Conservation (phyloP, 2,888 invertebrate species). For the Nyleta sp. region DNA sequence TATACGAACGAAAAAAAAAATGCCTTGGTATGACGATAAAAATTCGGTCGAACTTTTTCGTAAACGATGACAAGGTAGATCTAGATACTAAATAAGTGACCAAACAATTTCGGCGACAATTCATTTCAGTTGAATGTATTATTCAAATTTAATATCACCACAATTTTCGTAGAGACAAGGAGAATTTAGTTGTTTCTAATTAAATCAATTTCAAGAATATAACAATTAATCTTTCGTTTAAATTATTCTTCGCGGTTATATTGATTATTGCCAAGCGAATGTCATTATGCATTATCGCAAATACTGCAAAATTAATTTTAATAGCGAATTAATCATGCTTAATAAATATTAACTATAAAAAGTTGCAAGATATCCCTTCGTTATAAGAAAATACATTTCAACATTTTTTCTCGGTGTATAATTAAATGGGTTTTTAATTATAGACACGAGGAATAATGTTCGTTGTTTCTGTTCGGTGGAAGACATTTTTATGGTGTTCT, state of each 20-base stretch:
- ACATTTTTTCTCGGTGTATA: slow-evolving; percentile 20
- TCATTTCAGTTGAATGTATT: neutral
- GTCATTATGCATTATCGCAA: too few relatives aligned
- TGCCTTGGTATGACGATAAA: slow-evolving; percentile 37
- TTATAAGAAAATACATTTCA: slow-evolving; percentile 3
- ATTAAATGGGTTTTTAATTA: slow-evolving; percentile 61
- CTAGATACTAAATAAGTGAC: slow-evolving; percentile 34
- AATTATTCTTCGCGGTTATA: too few relatives aligned
- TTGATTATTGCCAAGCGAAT: too few relatives aligned
- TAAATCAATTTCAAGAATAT: too few relatives aligned
- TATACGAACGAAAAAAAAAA: slow-evolving; percentile 29
- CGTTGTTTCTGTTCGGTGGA: slow-evolving; percentile 70
- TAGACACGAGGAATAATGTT: slow-evolving; percentile 49
- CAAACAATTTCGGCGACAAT: slow-evolving; percentile 6
- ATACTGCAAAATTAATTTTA: too few relatives aligned
- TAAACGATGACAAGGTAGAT: slow-evolving; percentile 44
- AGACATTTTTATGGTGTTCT: slow-evolving; percentile 78
- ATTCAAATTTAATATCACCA: neutral
- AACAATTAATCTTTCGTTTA: too few relatives aligned
- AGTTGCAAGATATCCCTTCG: neutral
- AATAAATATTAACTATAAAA: slow-evolving; percentile 14
- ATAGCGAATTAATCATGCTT: neutral
- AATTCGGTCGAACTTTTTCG: slow-evolving; percentile 45
- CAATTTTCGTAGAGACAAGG: too few relatives aligned
- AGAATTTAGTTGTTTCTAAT: too few relatives aligned